Evolutionary conservation across 2,888 invertebrate species (phyloP).

Genomic region (Spodoptera exigua): DNA sequence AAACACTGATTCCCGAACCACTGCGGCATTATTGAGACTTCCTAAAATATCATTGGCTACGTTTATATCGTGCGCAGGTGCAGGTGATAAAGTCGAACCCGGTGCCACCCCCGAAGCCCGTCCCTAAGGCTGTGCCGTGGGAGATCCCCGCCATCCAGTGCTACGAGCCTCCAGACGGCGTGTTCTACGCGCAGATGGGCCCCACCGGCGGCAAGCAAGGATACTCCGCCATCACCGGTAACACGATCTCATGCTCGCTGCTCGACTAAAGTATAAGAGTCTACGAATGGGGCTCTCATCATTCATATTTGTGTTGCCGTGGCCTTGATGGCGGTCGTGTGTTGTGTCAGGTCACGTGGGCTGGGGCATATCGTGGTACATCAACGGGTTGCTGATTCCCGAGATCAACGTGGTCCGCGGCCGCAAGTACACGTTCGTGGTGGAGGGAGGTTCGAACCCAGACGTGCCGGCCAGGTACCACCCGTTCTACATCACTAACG

Average conservation of each 20-base stretch:
- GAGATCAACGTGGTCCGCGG: constrained; percentile 97
- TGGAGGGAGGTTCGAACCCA: constrained; percentile 95
- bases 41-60: too few relatives aligned
- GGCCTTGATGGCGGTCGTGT: too few relatives aligned
- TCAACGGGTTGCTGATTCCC: constrained; percentile 97
- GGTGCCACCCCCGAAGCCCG: constrained; percentile 90
- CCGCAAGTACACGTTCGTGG: constrained; percentile 95
- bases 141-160: constrained; percentile 96
- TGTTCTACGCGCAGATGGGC: constrained; percentile 97
- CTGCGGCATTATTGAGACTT: too few relatives aligned
- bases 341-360: constrained; percentile 93
- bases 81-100: constrained; percentile 74
- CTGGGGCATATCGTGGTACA: constrained; percentile 98
- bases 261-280: too few relatives aligned
- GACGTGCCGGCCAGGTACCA: constrained; percentile 95
- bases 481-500: constrained; percentile 98
- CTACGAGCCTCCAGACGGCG: constrained; percentile 96
- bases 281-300: too few relatives aligned
- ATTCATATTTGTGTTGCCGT: too few relatives aligned
- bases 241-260: background rate
- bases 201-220: constrained; percentile 97
- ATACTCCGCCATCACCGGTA: constrained; percentile 96
- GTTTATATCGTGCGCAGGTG: background rate
- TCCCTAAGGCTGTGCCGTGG: constrained; percentile 91
- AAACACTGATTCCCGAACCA: too few relatives aligned